Percentiles rank a stretch among this genome's conserved stretches.
Evolutionary conservation across 2,797 vertebrate species (phyloP).

Genomic region (Chaunax sp.): DNA sequence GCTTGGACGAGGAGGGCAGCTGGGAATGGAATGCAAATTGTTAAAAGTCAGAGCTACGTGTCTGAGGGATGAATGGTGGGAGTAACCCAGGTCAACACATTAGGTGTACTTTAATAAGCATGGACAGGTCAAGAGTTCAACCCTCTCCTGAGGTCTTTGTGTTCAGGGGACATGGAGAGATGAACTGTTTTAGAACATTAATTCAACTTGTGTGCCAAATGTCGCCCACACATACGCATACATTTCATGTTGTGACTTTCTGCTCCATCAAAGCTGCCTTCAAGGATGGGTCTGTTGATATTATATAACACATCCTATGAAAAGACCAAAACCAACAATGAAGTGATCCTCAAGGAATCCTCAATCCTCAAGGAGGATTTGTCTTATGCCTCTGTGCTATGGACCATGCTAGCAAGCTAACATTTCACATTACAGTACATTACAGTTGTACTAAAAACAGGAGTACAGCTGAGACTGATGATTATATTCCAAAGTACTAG

Average conservation of each 20-base stretch:
- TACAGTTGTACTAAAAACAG: too few relatives aligned
- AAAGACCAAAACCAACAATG: too few relatives aligned
- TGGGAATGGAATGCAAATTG: constrained; percentile 68
- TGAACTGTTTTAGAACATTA: constrained; percentile 12
- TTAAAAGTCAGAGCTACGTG: constrained; percentile 58
- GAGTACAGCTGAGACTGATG: too few relatives aligned
- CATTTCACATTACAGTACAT: too few relatives aligned
- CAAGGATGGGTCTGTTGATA: background rate
- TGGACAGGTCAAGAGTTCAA: constrained; percentile 63
- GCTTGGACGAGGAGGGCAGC: constrained; percentile 37
- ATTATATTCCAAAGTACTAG: too few relatives aligned
- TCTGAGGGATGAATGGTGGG: constrained; percentile 53
- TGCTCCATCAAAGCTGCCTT: background rate
- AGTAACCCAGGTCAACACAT: constrained; percentile 69
- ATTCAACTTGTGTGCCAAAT: constrained; percentile 18
- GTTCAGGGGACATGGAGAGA: constrained; percentile 10
- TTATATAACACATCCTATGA: background rate
- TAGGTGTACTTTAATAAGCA: constrained; percentile 77
- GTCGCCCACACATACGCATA: background rate
- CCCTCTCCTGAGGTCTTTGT: constrained; percentile 41
- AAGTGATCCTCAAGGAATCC: too few relatives aligned
- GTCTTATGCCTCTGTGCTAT: too few relatives aligned
- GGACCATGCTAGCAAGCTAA: too few relatives aligned
- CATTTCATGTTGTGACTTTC: background rate
- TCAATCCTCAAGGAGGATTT: too few relatives aligned